These are phyloP conservation scores for Leucophora obtusa DNA, from an alignment of 2,888 invertebrate genomes.

Conservation along the genomic window DNA sequence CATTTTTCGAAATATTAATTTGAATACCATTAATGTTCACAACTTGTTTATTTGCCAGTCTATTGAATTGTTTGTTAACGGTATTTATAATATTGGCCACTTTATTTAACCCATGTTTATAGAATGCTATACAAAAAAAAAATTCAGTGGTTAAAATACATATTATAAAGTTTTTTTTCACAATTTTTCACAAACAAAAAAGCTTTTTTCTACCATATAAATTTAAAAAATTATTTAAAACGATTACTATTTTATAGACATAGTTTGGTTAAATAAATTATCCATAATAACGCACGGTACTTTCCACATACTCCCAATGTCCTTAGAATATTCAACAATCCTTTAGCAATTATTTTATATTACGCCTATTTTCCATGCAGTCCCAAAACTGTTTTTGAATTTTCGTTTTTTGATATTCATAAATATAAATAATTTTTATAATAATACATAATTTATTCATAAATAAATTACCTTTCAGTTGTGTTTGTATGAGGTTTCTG, in stretches of 20 bases:
- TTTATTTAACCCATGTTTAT: conserved; percentile 73
- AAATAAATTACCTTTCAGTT: conserved; percentile 46
- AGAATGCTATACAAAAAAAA: conserved; percentile 27
- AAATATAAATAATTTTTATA: conserved; percentile 40
- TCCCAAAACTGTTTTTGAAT: background rate
- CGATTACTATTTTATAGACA: background rate
- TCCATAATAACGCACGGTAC: background rate
- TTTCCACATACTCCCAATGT: background rate
- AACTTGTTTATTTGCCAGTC: background rate
- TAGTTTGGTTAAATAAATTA: background rate
- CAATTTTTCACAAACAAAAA: background rate
- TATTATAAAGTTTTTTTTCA: background rate
- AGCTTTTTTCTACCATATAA: background rate
- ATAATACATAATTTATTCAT: conserved; percentile 54
- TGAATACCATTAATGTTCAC: too few species aligned
- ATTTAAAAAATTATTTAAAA: background rate
- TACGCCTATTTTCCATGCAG: too few species aligned
- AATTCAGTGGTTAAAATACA: background rate
- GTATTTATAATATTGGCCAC: conserved; percentile 71
- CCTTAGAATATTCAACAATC: too few species aligned
- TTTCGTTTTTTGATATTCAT: background rate
- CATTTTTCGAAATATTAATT: too few species aligned
- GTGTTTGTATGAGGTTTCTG: conserved; percentile 27
- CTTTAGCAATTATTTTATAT: too few species aligned
- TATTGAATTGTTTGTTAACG: conserved; percentile 29